phyloP scores from a whole-genome alignment of 92 coral and sea anemone species.

The Palythoa caribaeorum region DNA sequence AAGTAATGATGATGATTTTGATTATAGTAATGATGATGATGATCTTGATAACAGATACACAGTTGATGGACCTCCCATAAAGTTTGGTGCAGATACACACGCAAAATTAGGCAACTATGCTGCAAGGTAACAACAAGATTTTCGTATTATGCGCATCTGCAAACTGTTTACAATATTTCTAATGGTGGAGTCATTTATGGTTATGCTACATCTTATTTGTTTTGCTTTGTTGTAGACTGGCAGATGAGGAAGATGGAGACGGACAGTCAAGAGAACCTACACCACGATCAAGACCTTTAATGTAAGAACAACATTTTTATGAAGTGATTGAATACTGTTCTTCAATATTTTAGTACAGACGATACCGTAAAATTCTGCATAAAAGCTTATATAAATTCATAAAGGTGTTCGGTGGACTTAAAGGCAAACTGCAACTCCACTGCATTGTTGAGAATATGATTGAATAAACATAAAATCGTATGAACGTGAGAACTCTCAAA shows the following conservation, averaged over 20 bases:
- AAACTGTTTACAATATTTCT: not conserved
- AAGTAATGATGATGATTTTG: too few relatives aligned
- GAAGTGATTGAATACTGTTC: not conserved
- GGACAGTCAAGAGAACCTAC: slow-evolving; percentile 38
- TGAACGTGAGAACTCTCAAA: too few relatives aligned
- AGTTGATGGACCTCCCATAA: slow-evolving; percentile 70
- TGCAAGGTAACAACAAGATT: slow-evolving; percentile 60
- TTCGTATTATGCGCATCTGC: too few relatives aligned
- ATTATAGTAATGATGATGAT: not conserved
- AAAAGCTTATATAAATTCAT: too few relatives aligned
- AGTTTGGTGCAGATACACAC: slow-evolving; percentile 64
- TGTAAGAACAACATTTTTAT: not conserved
- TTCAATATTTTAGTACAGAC: too few relatives aligned
- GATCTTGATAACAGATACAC: slow-evolving; percentile 58
- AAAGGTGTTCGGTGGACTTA: too few relatives aligned
- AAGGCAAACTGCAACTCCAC: too few relatives aligned
- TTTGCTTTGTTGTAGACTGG: slow-evolving; percentile 56
- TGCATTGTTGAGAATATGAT: too few relatives aligned
- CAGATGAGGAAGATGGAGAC: slow-evolving; percentile 64
- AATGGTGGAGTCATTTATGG: too few relatives aligned
- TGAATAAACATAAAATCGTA: too few relatives aligned
- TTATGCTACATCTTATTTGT: too few relatives aligned
- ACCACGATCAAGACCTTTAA: slow-evolving; percentile 37
- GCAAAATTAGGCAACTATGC: slow-evolving; percentile 72
- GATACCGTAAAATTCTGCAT: too few relatives aligned